Base-by-base conservation (phyloP, 92 coral and sea anemone genomes). In the Parazoanthus darwini region DNA sequence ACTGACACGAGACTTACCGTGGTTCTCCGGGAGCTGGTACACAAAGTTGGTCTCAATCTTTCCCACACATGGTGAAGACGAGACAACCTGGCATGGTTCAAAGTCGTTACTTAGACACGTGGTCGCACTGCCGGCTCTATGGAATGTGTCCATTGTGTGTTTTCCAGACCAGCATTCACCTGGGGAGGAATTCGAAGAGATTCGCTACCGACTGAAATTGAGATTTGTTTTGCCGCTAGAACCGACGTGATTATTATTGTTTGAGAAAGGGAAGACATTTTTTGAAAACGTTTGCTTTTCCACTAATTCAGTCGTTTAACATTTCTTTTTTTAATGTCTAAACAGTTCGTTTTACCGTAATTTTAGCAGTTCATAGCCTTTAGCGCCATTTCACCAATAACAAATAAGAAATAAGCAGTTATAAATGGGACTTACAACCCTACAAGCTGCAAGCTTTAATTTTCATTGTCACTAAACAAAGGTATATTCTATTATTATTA, bases 161-260 rank as follows among this genome's bases (percentile, higher is more conserved):
- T 43, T 68, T 1, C 86, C 86, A 9, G 86, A 82, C 86, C 86
- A 82, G 35, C 86, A 82, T 38, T 82, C 86, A 36, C 86, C 86
- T 82, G 26, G 15, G 38, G 26, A 48, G 35, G 18, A 78, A 29
- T 29, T 29, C 33, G 33, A 29, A 8, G 70, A 63, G 70, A 63
- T 63, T 63, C 70, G 25, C 59, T 54, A 15, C 20, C 22, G 25
- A 63, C 70, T 63, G n/a, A 54, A 54, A 13, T 54, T 54, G 18
- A 54, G 59, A 54, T 1, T 15, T 54, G 59, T 54, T 54, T 54
- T 13, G 59, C 59, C 1, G 59, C 16, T 3, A 11, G 20, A 0
- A 54, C 25, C 25, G 18, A 58, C 9, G 66, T 13, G 18, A 51
- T 0, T 51, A 58, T 0, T 0, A 58, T 14, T 22, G 51, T 46